A percentile compares a stretch with the other conserved stretches of the same genome.
Evolutionary conservation across 1,140 invertebrate species (phyloP).

Genomic region (Drosophila murphyi): DNA sequence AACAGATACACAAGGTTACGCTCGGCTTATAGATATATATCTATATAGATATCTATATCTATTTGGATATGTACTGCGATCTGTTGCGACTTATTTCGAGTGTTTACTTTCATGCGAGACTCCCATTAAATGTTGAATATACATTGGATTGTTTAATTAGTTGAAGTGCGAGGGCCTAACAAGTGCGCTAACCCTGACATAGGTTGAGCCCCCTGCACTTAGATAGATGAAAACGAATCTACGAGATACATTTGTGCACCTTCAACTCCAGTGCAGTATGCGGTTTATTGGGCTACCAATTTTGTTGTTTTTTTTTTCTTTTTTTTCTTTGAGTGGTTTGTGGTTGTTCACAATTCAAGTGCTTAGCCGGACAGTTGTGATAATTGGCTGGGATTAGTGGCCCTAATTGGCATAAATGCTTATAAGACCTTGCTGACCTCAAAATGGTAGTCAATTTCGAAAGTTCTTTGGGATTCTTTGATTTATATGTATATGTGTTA

Average conservation of each 20-base stretch:
- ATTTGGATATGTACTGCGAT: slow-evolving; percentile 8
- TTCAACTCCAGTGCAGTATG: neutral
- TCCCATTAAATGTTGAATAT: slow-evolving; percentile 31
- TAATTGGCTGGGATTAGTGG: slow-evolving; percentile 20
- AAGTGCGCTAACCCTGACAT: slow-evolving; percentile 37
- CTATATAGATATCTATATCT: slow-evolving; percentile 2
- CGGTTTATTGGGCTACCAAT: slow-evolving; percentile 59
- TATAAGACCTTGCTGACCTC: neutral
- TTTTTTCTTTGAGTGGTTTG: slow-evolving; percentile 29
- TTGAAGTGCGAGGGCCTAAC: slow-evolving; percentile 26
- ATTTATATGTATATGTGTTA: neutral
- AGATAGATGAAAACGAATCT: slow-evolving; percentile 5
- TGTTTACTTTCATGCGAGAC: slow-evolving; percentile 59
- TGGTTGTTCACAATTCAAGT: slow-evolving; percentile 29
- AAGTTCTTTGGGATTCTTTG: neutral
- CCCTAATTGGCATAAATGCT: neutral
- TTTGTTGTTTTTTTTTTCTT: slow-evolving; percentile 37
- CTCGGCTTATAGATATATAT: slow-evolving; percentile 9
- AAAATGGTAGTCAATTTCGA: too few species aligned
- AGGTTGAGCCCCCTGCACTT: neutral
- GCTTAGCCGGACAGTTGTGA: slow-evolving; percentile 12
- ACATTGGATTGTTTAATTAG: slow-evolving; percentile 39
- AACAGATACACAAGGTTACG: slow-evolving; percentile 52
- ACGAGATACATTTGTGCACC: slow-evolving; percentile 22
- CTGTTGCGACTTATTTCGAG: slow-evolving; percentile 33